Evolutionary conservation across 2,888 invertebrate species (phyloP).

Genomic region (Trachelus stipa): DNA sequence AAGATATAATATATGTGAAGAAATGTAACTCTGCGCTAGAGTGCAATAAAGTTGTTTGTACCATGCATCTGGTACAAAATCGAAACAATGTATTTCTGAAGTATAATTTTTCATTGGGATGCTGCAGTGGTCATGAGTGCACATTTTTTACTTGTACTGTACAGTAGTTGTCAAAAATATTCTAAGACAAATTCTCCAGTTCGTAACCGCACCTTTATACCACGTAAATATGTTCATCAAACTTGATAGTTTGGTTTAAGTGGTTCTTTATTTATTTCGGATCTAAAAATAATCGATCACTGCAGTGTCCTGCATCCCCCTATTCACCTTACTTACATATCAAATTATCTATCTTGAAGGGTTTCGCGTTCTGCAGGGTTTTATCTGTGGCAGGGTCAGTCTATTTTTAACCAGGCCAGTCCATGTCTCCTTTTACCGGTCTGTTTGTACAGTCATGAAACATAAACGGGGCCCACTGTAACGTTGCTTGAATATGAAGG

Average conservation of each 20-base stretch:
- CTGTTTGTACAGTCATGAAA: background rate
- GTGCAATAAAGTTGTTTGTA: background rate
- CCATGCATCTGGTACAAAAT: background rate
- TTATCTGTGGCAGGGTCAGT: conserved; percentile 37
- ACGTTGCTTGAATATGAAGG: background rate
- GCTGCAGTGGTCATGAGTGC: background rate
- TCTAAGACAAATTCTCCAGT: background rate
- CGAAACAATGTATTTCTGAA: background rate
- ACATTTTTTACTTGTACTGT: background rate
- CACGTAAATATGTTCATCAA: background rate
- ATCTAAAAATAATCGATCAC: background rate
- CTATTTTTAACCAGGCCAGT: conserved; percentile 28
- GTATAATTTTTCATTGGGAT: background rate
- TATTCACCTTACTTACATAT: conserved; percentile 36
- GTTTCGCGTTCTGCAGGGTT: conserved; percentile 38
- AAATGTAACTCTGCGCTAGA: background rate
- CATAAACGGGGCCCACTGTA: background rate
- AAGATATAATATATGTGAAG: background rate
- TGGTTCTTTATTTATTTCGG: background rate
- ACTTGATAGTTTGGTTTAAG: background rate
- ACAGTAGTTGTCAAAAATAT: background rate
- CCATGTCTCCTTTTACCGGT: background rate
- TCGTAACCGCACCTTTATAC: background rate
- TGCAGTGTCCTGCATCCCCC: conserved; percentile 1
- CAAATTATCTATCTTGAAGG: conserved; percentile 38